Conservation (phyloP, 35 echinoderm and acorn worm species). For the Heliocidaris tuberculata region DNA sequence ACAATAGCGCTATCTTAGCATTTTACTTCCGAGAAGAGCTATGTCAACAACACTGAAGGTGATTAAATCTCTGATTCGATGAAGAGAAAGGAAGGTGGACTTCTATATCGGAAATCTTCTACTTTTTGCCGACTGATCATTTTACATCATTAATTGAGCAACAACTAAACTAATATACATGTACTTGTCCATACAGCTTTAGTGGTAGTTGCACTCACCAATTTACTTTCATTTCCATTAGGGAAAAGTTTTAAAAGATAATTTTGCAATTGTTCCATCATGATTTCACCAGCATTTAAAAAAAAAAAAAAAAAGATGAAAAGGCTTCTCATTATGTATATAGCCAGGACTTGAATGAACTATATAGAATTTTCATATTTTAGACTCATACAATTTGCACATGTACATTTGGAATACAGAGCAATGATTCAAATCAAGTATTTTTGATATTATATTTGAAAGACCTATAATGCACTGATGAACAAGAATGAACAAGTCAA, state of each 20-base stretch:
- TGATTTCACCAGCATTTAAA: too few species aligned
- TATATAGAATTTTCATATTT: too few species aligned
- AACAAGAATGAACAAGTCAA: too few species aligned
- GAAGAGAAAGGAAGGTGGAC: slow-evolving; percentile 18
- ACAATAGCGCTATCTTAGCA: background rate
- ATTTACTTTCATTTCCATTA: background rate
- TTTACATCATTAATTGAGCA: slow-evolving; percentile 35
- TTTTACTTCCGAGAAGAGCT: background rate
- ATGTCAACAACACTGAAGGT: slow-evolving; percentile 18
- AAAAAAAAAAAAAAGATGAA: too few species aligned
- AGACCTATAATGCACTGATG: too few species aligned
- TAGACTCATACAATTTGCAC: too few species aligned
- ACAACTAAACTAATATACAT: slow-evolving; percentile 23
- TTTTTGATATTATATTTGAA: too few species aligned
- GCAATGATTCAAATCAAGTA: too few species aligned
- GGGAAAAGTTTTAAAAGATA: background rate
- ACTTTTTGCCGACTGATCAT: background rate
- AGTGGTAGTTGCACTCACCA: background rate
- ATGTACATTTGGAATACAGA: too few species aligned
- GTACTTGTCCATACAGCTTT: background rate
- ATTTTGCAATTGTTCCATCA: too few species aligned
- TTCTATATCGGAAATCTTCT: background rate
- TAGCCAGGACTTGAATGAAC: too few species aligned
- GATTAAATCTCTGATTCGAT: slow-evolving; percentile 12
- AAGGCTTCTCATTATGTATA: too few species aligned